These are phyloP conservation scores for Dicyrtomina minuta DNA, from an alignment of 2,888 invertebrate species.

Conservation along the genomic window DNA sequence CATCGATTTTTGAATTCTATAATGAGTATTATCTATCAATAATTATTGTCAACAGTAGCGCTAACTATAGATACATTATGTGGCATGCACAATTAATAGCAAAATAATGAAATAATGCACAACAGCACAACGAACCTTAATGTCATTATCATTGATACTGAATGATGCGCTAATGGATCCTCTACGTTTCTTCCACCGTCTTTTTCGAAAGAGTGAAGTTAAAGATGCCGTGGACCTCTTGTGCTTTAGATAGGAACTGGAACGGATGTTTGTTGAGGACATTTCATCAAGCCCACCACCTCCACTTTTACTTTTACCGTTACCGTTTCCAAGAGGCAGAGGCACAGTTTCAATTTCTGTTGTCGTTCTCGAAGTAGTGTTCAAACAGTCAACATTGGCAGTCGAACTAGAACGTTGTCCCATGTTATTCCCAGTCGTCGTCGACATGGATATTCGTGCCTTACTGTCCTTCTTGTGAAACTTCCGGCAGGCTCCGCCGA, in stretches of 20 bases:
- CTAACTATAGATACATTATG: not conserved
- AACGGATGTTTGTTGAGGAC: slow-evolving; percentile 26
- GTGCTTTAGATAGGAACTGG: slow-evolving; percentile 40
- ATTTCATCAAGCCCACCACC: not conserved
- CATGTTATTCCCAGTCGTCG: slow-evolving; percentile 21
- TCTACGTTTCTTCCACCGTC: slow-evolving; percentile 56
- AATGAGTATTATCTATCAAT: no score
- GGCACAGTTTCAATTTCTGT: slow-evolving; percentile 18
- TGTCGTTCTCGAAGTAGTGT: slow-evolving; percentile 1
- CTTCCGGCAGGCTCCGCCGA: slow-evolving; percentile 42
- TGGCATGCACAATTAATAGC: not conserved
- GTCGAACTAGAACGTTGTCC: slow-evolving; percentile 35
- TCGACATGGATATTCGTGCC: slow-evolving; percentile 29
- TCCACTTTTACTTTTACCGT: not conserved
- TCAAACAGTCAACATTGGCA: slow-evolving; percentile 18
- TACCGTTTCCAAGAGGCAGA: slow-evolving; percentile 13
- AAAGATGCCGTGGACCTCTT: slow-evolving; percentile 48
- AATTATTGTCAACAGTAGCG: no score
- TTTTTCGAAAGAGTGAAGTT: slow-evolving; percentile 46
- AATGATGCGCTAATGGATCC: slow-evolving; percentile 61
- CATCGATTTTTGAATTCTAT: no score
- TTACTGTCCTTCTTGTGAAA: slow-evolving; percentile 22
- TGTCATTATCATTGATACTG: slow-evolving; percentile 59
- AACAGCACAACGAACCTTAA: slow-evolving; percentile 53
- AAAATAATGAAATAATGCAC: not conserved